A percentile compares a stretch with the other conserved stretches of the same genome.
These are phyloP conservation scores for Meda fulgida DNA, from an alignment of 2,797 vertebrate species.

Conservation along the genomic window DNA sequence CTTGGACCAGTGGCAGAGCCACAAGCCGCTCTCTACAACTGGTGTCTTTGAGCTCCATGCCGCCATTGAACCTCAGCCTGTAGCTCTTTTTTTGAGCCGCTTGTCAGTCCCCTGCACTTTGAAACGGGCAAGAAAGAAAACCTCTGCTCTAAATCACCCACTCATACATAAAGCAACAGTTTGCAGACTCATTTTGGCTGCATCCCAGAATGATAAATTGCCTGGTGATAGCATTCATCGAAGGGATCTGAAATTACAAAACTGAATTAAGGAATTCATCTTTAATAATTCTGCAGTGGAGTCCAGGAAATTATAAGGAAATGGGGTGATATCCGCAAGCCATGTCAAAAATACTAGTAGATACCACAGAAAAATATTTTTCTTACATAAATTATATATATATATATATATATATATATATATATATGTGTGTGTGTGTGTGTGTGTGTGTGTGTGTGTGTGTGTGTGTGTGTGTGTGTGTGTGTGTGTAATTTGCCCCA, in stretches of 20 bases:
- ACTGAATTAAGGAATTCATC: constrained; percentile 61
- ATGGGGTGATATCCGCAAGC: constrained; percentile 25
- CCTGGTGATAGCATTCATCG: constrained; percentile 51
- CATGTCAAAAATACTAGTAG: constrained; percentile 1
- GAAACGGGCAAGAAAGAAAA: constrained; percentile 50
- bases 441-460: no score
- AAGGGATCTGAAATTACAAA: constrained; percentile 62
- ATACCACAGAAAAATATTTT: not conserved
- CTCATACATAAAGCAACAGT: constrained; percentile 65
- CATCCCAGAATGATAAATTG: constrained; percentile 64
- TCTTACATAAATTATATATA: no score
- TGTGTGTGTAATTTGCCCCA: no score
- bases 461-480: no score
- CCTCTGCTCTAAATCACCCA: constrained; percentile 62
- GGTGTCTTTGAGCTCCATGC: constrained; percentile 28
- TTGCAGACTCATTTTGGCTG: constrained; percentile 59
- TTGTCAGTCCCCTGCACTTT: constrained; percentile 53
- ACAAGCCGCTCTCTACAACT: constrained; percentile 33
- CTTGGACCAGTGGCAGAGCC: constrained; percentile 33
- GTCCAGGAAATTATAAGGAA: constrained; percentile 56
- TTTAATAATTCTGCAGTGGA: constrained; percentile 61
- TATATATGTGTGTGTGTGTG: no score
- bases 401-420: no score
- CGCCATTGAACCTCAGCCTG: constrained; percentile 41
- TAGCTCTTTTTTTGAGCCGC: constrained; percentile 22